A percentile compares a stretch with the other conserved stretches of the same genome.
These are phyloP conservation scores for Mya arenaria DNA, from an alignment of 1,140 invertebrate species.

Conservation along the genomic window DNA sequence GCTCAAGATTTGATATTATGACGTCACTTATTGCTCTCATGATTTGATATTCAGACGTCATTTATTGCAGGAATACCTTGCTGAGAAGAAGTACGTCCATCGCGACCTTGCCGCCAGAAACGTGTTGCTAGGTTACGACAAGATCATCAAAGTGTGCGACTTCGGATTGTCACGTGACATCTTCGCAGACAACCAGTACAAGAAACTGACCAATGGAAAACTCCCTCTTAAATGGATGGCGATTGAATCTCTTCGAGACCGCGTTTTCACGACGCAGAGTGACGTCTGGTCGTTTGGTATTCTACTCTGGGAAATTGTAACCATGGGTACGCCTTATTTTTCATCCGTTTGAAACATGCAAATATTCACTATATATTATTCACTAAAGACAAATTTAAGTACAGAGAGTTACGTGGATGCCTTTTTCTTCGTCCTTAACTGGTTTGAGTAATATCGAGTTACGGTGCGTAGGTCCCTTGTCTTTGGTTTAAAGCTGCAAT, in stretches of 20 bases:
- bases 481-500: too few relatives aligned
- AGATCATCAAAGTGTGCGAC: slow-evolving; percentile 80
- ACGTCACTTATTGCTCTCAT: too few relatives aligned
- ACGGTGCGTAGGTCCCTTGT: too few relatives aligned
- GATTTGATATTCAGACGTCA: too few relatives aligned
- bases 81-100: slow-evolving; percentile 80
- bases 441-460: too few relatives aligned
- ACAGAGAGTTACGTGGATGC: too few relatives aligned
- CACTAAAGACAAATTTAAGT: too few relatives aligned
- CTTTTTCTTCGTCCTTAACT: too few relatives aligned
- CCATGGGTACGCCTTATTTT: slow-evolving; percentile 91
- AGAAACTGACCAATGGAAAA: slow-evolving; percentile 80
- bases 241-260: slow-evolving; percentile 93
- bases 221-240: slow-evolving; percentile 97
- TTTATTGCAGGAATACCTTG: slow-evolving; percentile 78
- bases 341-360: too few relatives aligned
- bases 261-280: slow-evolving; percentile 94
- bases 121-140: slow-evolving; percentile 82
- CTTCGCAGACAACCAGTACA: slow-evolving; percentile 81
- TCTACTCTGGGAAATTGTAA: slow-evolving; percentile 97
- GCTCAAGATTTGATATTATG: too few relatives aligned
- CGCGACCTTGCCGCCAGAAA: slow-evolving; percentile 84
- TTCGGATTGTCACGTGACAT: slow-evolving; percentile 80
- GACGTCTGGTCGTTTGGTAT: slow-evolving; percentile 97
- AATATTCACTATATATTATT: too few relatives aligned